Base-by-base conservation (phyloP, 2,797 vertebrate genomes). In the Parambassis ranga region DNA sequence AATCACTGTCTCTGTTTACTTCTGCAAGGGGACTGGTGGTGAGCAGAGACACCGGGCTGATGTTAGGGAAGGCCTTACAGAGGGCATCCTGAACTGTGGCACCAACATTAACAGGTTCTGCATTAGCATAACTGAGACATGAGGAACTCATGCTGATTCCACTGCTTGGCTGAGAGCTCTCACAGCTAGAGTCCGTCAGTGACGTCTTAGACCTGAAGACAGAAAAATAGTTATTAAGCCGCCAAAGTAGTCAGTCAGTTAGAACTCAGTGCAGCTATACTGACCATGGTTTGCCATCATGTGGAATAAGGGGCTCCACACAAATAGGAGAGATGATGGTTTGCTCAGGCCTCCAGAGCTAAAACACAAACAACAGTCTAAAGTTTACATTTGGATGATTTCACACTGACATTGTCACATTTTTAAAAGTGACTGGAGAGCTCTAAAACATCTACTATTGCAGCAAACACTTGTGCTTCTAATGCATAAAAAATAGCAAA, bases 141-240 rank as follows among this genome's bases (percentile, higher is more conserved):
- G 75, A 82, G 11, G 76, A 85, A 26, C 43, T 68, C 0, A 14
- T 66, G 23, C 63, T 65, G 33, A 75, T 61, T 35, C 73, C 83
- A 30, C 71, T 84, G 65, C 52, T 86, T 11, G 71, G 53, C 23
- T 61, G 19, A 37, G 10, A 23, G 35, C 59, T 70, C 16, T 47
- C 62, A 14, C 47, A 35, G 60, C 56, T 61, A 1, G 1, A 46
- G 72, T 72, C 49, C 1, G 3, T 15, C 39, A 39, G 32, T 1
- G 28, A 60, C 6, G 1, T 64, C 23, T 73, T 76, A 0, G 8
- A 57, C 78, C 89, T 90, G 64, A 69, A 59, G 0, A 61, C 14
- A 63, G 27, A 86, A 6, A 50, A 48, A 51, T 0, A 0, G 2
- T 65, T 55, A 26, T 52, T 4, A 59, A 37, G 41, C 11, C 8